Base-by-base conservation (phyloP, 2,113 vertebrate genomes). In the Pygoscelis antarcticus region DNA sequence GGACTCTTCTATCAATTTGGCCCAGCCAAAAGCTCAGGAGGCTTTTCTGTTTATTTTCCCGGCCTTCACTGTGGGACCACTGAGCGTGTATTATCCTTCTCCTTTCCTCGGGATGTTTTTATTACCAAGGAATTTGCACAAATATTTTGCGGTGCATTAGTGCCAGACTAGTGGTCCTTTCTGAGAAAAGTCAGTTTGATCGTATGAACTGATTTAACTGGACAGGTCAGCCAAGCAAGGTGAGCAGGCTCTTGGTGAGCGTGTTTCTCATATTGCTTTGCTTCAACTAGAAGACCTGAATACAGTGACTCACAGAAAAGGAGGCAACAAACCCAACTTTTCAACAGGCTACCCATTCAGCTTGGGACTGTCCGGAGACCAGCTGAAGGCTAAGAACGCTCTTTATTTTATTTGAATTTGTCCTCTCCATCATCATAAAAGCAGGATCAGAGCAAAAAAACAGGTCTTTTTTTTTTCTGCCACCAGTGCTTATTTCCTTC, bases 201-300 rank as follows among this genome's bases (percentile, higher is more conserved):
- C 8, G 1, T 60, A 74, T 29, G 44, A 83, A 75, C 72, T 75
- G 83, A 83, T 89, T 87, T 55, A 91, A 69, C 70, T 42, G 74
- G 78, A 89, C 52, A 34, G 81, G 89, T 96, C 84, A 87, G 78
- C 78, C 84, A 83, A 96, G 62, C 82, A 91, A 95, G 82, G 91
- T 94, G 91, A 96, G 68, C 95, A 92, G 90, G 85, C 54, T 86
- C 51, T 66, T 49, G 40, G 29, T 83, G 47, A 91, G 40, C 0
- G 0, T 60, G 22, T 92, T 96, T 88, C 46, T 90, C 58, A 27
- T 52, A 61, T 29, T 71, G 69, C 87, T 77, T 74, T 90, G 75
- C 60, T 47, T 96, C 34, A n/a, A 22, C n/a, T 71, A 78, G 55
- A 68, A 92, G 69, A 38, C 30, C 49, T 42, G 22, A 90, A 80